Evolutionary conservation across 2,797 vertebrate genomes (phyloP).

Genomic region (Rhinichthys osculus): DNA sequence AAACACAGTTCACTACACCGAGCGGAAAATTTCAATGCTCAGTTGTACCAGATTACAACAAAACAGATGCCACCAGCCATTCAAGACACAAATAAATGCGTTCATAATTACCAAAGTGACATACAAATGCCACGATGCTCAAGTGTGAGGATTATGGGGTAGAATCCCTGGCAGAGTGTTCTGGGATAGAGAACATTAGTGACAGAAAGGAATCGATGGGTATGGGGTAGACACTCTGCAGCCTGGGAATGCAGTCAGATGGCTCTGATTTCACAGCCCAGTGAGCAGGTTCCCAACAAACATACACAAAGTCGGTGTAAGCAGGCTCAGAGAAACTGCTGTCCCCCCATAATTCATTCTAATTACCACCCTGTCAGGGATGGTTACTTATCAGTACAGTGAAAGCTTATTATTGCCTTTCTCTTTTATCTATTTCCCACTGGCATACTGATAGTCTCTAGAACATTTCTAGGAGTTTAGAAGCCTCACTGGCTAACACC

Average conservation of each 20-base stretch:
- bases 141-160: conserved; percentile 19
- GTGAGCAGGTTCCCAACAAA: conserved; percentile 53
- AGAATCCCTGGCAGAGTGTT: conserved; percentile 14
- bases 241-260: conserved; percentile 60
- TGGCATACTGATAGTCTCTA: conserved; percentile 56
- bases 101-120: conserved; percentile 41
- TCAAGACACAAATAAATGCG: conserved; percentile 27
- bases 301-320: conserved; percentile 53
- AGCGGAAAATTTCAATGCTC: conserved; percentile 32
- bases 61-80: conserved; percentile 32
- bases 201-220: conserved; percentile 42
- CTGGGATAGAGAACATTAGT: conserved; percentile 36
- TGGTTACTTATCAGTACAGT: conserved; percentile 62
- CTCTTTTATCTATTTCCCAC: conserved; percentile 59
- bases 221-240: conserved; percentile 32
- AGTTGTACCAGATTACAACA: conserved; percentile 42
- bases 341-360: conserved; percentile 65
- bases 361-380: conserved; percentile 66
- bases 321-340: conserved; percentile 58
- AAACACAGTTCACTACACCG: conserved; percentile 34
- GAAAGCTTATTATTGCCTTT: conserved; percentile 65
- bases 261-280: conserved; percentile 61
- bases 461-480: conserved; percentile 52
- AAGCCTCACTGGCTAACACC: conserved; percentile 48
- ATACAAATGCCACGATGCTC: conserved; percentile 20